Evolutionary conservation across 2,797 vertebrate species (phyloP), one percentile per base, ranked within the genome.

Genomic region (Calcarius lapponicus): DNA sequence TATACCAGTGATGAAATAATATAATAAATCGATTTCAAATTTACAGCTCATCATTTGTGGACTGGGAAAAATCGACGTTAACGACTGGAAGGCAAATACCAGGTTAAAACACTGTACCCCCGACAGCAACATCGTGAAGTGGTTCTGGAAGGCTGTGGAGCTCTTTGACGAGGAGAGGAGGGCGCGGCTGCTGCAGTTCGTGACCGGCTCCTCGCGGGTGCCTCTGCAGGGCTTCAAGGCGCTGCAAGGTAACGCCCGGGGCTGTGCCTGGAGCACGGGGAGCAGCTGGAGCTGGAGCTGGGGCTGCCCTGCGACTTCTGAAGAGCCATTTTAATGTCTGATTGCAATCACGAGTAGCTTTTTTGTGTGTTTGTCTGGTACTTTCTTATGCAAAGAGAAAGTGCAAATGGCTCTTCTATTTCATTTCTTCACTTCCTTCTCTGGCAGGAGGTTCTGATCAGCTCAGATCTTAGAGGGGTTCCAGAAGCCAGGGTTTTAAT

Each of bases 61-160:
- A 79, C 98, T 99, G 86, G 99, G 99, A 48, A 99, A 99, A 96
- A 99, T 99, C 36, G 99, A 99, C 86, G 99, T 99, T 80, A 98
- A 98, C 11, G 99, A 99, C 98, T 99, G 99, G 99, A 99, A 99
- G 97, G 98, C 98, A 78, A 99, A 99, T 96, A 99, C 99, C 6
- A 98, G 99, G 74, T 98, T 99, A 97, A 99, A 99, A 97, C 99
- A 99, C 98, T 99, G 99, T 97, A 99, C 99, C 3, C 97, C 98
- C 0, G 99, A 99, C 97, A 99, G 99, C 98, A 99, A 99, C 96
- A 98, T 98, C 1, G 99, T 99, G 47, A 99, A 99, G 93, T 99
- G 99, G 99, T 99, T 99, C 98, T 99, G 99, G 99, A 99, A 99
- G 91, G 99, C 99, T 4, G 99, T 99, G 97, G 99, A 99, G 98